Evolutionary conservation across 2,888 invertebrate genomes (phyloP), one percentile per base, ranked within the genome.

Genomic region (Endotricha flammealis): DNA sequence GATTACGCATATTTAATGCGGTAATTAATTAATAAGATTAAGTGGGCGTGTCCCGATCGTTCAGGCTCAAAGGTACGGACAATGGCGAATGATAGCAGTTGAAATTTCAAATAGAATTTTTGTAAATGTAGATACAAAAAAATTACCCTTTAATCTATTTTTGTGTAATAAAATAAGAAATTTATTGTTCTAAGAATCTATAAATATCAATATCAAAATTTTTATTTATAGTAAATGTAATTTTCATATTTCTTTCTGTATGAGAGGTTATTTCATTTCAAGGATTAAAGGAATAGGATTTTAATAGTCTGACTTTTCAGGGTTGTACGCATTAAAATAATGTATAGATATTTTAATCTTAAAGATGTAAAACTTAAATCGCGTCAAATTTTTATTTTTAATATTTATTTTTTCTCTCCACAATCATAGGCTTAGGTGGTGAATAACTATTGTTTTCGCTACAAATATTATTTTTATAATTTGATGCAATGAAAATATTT

Each of bases 231-330:
- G 46, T 20, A 20, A 42, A 33, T 48, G 29, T 40, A 38, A 46
- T 45, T 38, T 43, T 53, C 38, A 45, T 33, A 42, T 32, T 38
- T 49, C 17, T 14, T 17, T 33, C 25, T 25, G 16, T 11, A 25
- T 23, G 24, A 17, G 10, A 25, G 10, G 10, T n/a, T 32, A 23
- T 25, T 28, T 27, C 25, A 28, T 17, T 32, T 32, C 12, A 14
- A 14, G 29, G 39, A 41, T 49, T 41, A 41, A 42, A 48, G 43
- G 44, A 48, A 58, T 56, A 58, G 56, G 45, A 50, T 59, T 50
- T 57, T 51, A 56, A 68, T 70, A 69, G 71, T 73, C 71, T 71
- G 72, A 70, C 56, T 57, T 66, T 60, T 60, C 73, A 74, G 73
- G 72, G 72, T 74, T 72, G 60, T 64, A 58, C 49, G 51, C 57